phyloP scores from a whole-genome alignment of 1,140 invertebrate genomes.

The Drosophila mayri region DNA sequence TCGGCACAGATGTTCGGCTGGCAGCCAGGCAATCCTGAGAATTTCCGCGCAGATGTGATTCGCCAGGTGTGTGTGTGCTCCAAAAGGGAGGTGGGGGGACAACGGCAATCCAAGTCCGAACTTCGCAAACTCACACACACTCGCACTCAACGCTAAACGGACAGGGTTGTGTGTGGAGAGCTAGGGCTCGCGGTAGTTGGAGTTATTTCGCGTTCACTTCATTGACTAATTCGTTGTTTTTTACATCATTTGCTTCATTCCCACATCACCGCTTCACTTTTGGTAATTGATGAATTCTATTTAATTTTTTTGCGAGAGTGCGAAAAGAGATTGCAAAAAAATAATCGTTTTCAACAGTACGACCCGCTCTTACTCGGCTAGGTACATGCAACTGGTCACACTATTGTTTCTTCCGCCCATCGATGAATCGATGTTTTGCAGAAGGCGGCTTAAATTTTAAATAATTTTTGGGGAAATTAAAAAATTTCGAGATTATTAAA shows the following conservation, averaged over 20 bases:
- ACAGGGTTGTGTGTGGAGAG: slow-evolving; percentile 3
- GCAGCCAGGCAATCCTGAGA: neutral
- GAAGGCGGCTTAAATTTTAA: neutral
- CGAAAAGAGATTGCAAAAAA: slow-evolving; percentile 11
- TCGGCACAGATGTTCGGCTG: neutral
- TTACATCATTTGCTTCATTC: slow-evolving; percentile 1
- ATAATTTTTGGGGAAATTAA: neutral
- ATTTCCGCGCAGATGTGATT: slow-evolving; percentile 3
- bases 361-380: neutral
- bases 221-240: slow-evolving; percentile 18
- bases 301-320: slow-evolving; percentile 7
- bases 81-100: neutral
- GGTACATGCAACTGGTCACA: neutral
- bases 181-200: slow-evolving; percentile 1
- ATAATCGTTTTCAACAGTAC: slow-evolving; percentile 10
- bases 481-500: neutral
- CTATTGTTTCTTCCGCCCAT: neutral
- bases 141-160: slow-evolving; percentile 3
- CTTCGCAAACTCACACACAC: slow-evolving; percentile 16
- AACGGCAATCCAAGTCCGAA: slow-evolving; percentile 12
- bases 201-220: slow-evolving; percentile 18
- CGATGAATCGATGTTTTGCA: neutral
- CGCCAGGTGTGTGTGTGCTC: neutral
- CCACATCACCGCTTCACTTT: neutral
- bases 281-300: neutral